phyloP scores from a whole-genome alignment of 2,888 invertebrate species.

The Camponotus fellah region DNA sequence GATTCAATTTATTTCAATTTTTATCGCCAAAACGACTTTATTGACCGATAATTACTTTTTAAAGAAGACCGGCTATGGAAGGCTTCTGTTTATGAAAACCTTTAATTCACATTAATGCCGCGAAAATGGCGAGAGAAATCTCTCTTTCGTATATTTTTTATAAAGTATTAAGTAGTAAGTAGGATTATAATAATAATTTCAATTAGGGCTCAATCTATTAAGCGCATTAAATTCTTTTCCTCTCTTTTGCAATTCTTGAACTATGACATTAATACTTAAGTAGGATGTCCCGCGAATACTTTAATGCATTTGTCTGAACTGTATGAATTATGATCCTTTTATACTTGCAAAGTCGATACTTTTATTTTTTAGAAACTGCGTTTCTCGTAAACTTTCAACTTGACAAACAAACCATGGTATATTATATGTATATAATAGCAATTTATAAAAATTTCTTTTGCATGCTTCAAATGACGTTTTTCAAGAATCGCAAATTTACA shows the following conservation, averaged over 20 bases:
- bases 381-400: constrained; percentile 27
- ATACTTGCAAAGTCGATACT: constrained; percentile 29
- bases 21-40: background rate
- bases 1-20: background rate
- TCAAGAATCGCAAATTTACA: background rate
- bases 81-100: background rate
- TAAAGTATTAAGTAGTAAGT: background rate
- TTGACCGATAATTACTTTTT: constrained; percentile 5
- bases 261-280: constrained; percentile 21
- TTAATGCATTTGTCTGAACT: constrained; percentile 34
- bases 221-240: background rate
- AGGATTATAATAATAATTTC: background rate
- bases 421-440: constrained; percentile 14
- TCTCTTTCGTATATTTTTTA: background rate
- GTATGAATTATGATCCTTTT: constrained; percentile 35
- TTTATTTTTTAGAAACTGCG: background rate
- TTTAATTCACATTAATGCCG: background rate
- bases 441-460: constrained; percentile 20
- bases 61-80: background rate
- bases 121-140: background rate
- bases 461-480: background rate
- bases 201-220: background rate
- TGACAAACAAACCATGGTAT: constrained; percentile 2
- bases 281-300: background rate
- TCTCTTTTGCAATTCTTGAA: background rate